Base-by-base conservation (phyloP, 1,140 invertebrate species). In the Drosophila arawakana region DNA sequence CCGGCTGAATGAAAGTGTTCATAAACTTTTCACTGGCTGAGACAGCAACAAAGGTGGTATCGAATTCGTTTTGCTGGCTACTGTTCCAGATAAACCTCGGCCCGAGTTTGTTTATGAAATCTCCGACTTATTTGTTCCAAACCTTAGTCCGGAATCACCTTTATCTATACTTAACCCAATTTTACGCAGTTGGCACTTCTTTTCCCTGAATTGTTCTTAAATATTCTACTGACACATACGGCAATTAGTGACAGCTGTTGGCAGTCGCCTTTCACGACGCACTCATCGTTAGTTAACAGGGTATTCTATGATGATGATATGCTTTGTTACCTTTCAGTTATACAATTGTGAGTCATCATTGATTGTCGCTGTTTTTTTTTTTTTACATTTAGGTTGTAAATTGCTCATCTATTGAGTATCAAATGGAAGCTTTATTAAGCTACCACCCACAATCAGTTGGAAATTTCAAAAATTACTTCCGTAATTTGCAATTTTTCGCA, bases 401-500 rank as follows among this genome's bases (percentile, higher is more conserved):
- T 30, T 30, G 41, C 57, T 59, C 57, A 44, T 58, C 30, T n/a
- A 59, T 43, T 50, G 25, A 60, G 15, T 41, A 41, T 41, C 54
- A 57, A 57, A 57, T 57, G 43, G 43, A 10, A 55, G 10, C 15
- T 37, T 25, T 30, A 30, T 30, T 30, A 30, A 30, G 25, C 25
- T 30, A 37, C 47, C 55, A 68, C 49, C 65, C 41, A 68, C 55
- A 73, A 67, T 54, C 34, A 46, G 59, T 61, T 52, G 49, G 11
- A n/a, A 69, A 58, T 59, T 58, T 58, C 30, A 7, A 41, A 44
- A 18, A 46, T 43, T 46, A 54, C 66, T 69, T 74, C 72, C 66
- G 72, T 49, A 61, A 18, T 74, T 57, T 62, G 25, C 50, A 39
- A 62, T 69, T 62, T 66, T 70, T 70, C 30, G 66, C 72, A 70